Percentiles rank a stretch among this genome's conserved stretches.
Conservation (phyloP, 1,140 invertebrate species). For the Asobara japonica region DNA sequence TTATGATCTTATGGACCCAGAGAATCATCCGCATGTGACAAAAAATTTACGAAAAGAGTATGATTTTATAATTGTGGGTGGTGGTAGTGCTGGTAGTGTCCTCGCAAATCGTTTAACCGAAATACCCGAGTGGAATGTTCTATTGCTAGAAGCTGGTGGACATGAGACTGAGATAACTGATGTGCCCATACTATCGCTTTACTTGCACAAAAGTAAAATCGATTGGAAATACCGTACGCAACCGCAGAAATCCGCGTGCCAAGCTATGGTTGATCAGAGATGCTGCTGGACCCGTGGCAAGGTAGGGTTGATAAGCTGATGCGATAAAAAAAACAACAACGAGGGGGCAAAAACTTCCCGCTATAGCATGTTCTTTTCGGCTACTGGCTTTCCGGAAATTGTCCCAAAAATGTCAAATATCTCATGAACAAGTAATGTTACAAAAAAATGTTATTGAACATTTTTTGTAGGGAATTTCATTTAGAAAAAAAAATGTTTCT, state of each 20-base stretch:
- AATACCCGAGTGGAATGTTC: conserved; percentile 78
- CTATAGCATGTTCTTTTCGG: not conserved
- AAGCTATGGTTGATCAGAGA: conserved; percentile 82
- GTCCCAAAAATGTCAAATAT: not conserved
- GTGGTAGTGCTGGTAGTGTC: conserved; percentile 88
- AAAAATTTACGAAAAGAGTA: conserved; percentile 74
- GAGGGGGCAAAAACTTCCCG: not conserved
- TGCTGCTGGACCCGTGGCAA: conserved; percentile 89
- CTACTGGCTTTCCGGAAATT: no score
- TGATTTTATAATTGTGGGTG: conserved; percentile 83
- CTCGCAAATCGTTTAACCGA: conserved; percentile 86
- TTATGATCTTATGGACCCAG: conserved; percentile 87
- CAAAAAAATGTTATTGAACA: no score
- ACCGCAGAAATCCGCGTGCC: conserved; percentile 84
- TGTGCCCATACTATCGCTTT: conserved; percentile 84
- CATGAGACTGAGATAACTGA: conserved; percentile 85
- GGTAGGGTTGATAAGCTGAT: conserved; percentile 46
- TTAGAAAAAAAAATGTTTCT: no score
- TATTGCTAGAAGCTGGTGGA: conserved; percentile 88
- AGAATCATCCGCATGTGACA: conserved; percentile 78
- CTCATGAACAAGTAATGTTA: no score
- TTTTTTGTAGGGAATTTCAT: no score
- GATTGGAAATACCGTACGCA: conserved; percentile 95
- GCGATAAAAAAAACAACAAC: not conserved
- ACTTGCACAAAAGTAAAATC: conserved; percentile 87